A percentile compares a stretch with the other conserved stretches of the same genome.
These are phyloP conservation scores for Monopis laevigella DNA, from an alignment of 2,888 invertebrate genomes.

Conservation along the genomic window DNA sequence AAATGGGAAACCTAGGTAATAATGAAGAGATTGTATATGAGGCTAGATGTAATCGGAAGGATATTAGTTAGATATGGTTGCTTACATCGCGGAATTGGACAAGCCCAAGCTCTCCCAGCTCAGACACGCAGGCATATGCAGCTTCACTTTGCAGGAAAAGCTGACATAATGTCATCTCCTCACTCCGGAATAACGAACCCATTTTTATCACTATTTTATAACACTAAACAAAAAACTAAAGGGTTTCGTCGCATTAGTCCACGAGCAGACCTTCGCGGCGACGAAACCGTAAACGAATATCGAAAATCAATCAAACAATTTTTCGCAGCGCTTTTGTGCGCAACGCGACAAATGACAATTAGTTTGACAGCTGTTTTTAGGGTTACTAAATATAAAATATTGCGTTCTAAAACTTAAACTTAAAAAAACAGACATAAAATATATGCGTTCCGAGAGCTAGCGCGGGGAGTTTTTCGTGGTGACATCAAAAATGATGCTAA, in stretches of 20 bases:
- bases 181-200: constrained; percentile 95
- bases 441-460: no score
- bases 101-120: constrained; percentile 95
- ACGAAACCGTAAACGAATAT: constrained; percentile 46
- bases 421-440: no score
- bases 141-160: constrained; percentile 98
- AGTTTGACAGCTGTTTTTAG: constrained; percentile 16
- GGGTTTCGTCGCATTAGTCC: constrained; percentile 48
- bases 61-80: no score
- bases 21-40: no score
- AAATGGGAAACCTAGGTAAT: no score
- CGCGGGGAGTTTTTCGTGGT: no score
- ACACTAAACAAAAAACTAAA: constrained; percentile 30
- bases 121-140: constrained; percentile 97
- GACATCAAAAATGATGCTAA: no score
- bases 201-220: constrained; percentile 58
- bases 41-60: no score
- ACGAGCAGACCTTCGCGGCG: constrained; percentile 53
- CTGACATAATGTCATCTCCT: constrained; percentile 99
- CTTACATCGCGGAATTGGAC: constrained; percentile 96
- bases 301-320: constrained; percentile 40
- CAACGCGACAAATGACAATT: constrained; percentile 23
- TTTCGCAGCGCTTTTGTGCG: constrained; percentile 29
- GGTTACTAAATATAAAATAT: constrained; percentile 27
- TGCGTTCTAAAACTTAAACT: no score